Evolutionary conservation across 1,140 invertebrate genomes (phyloP), one percentile per base, ranked within the genome.

Genomic region (Antheraea pernyi): DNA sequence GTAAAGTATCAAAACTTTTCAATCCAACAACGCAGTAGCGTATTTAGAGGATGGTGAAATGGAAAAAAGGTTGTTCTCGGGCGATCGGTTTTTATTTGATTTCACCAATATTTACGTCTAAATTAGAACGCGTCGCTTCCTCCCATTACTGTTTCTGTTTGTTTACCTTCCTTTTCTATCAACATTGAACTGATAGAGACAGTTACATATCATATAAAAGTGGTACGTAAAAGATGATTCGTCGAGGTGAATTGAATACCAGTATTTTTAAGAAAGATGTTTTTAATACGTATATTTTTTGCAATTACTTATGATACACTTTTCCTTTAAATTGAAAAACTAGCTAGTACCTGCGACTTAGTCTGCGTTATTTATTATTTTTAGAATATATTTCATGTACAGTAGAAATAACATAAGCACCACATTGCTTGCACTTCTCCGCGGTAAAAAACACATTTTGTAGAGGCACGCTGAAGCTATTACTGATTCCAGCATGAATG

Each of bases 71-170:
- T 86, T 90, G 88, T 89, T 90, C 46, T 81, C 88, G 83, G 75
- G 80, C 84, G 89, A 91, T 91, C 89, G 88, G 86, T 80, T 86
- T 91, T 91, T 91, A 91, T 91, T 91, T 89, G 88, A 91, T 91
- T 91, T 85, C 73, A 75, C 72, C 80, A 78, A 81, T 91, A 87
- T 91, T 91, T 91, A 83, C 85, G 80, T 82, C 75, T 76, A 86
- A 88, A 89, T 91, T 91, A 89, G 83, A 75, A 70, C 79, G 83
- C 76, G 70, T 73, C 73, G 75, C 75, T 78, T 74, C 80, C 77
- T 80, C 72, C 73, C 69, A 60, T 70, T 66, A 79, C 70, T 74
- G 70, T 53, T 53, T 53, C 46, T 53, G 46, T 53, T 76, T 76
- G 36, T 62, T n/a, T 71, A 70, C 76, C 70, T 77, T 68, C 68